These are phyloP conservation scores for Vidua chalybeata DNA, from an alignment of 2,113 vertebrate species.

Conservation along the genomic window DNA sequence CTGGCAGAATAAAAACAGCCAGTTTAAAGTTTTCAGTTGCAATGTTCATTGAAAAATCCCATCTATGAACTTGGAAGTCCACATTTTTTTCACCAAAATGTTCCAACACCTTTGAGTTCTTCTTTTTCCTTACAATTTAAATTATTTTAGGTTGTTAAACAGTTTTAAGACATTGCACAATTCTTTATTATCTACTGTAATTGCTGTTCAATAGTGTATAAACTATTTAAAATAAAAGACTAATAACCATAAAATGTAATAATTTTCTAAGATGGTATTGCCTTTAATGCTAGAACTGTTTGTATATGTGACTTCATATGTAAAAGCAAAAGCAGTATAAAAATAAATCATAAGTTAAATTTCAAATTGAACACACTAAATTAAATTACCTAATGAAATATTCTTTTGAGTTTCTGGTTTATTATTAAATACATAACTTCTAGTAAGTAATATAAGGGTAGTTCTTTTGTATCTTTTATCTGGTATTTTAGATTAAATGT, in stretches of 20 bases:
- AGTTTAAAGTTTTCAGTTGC: not conserved
- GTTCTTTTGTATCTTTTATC: not conserved
- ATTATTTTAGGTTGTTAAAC: not conserved
- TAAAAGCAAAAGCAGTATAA: conserved; percentile 29
- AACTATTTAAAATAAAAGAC: conserved; percentile 21
- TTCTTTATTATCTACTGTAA: conserved; percentile 33
- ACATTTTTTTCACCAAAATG: not conserved
- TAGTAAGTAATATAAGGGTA: not conserved
- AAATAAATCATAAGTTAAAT: conserved; percentile 7
- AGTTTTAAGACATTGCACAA: not conserved
- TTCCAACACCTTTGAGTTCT: not conserved
- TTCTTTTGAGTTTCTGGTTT: conserved; percentile 14
- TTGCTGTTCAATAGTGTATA: conserved; percentile 36
- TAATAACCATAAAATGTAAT: conserved; percentile 2
- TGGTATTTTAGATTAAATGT: not conserved
- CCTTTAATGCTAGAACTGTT: conserved; percentile 17
- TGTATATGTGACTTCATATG: conserved; percentile 22
- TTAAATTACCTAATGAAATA: conserved; percentile 14
- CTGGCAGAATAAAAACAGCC: not conserved
- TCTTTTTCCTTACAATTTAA: not conserved
- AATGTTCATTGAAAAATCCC: not conserved
- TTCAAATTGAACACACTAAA: conserved; percentile 27
- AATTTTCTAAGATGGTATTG: conserved; percentile 25
- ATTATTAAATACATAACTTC: not conserved
- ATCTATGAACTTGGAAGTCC: not conserved